Percentiles rank a stretch among this genome's conserved stretches.
Evolutionary conservation across 1,140 invertebrate genomes (phyloP).

Genomic region (Neodiprion fabricii): DNA sequence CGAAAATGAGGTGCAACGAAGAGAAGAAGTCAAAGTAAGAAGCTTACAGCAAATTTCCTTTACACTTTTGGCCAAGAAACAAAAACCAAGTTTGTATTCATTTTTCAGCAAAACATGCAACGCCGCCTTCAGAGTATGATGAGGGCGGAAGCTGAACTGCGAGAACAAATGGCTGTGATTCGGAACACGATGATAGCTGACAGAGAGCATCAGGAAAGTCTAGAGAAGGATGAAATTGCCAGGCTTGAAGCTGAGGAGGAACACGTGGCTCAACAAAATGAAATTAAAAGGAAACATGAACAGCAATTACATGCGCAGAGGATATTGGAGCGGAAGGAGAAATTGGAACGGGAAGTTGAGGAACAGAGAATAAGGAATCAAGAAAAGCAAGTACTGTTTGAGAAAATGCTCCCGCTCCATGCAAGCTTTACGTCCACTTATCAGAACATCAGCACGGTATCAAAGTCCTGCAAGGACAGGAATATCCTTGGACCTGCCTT

Average conservation of each 20-base stretch:
- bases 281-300: slow-evolving; percentile 52
- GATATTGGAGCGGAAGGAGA: slow-evolving; percentile 48
- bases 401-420: slow-evolving; percentile 45
- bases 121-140: slow-evolving; percentile 51
- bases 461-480: slow-evolving; percentile 49
- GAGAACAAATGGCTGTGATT: slow-evolving; percentile 44
- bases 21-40: slow-evolving; percentile 49
- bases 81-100: neutral
- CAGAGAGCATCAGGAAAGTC: slow-evolving; percentile 48
- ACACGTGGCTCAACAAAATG: slow-evolving; percentile 43
- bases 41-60: neutral
- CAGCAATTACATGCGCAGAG: slow-evolving; percentile 51
- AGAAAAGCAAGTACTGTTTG: slow-evolving; percentile 45
- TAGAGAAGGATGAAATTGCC: slow-evolving; percentile 42
- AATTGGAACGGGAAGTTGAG: slow-evolving; percentile 43
- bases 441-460: slow-evolving; percentile 47
- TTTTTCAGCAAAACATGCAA: slow-evolving; percentile 42
- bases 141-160: slow-evolving; percentile 45
- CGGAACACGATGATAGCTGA: slow-evolving; percentile 42
- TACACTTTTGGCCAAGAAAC: neutral
- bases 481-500: slow-evolving; percentile 41
- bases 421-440: slow-evolving; percentile 47
- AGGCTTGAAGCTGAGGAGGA: slow-evolving; percentile 50
- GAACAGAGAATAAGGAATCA: slow-evolving; percentile 40
- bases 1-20: slow-evolving; percentile 50